phyloP scores from a whole-genome alignment of 2,797 vertebrate genomes.

The Varecia variegata region DNA sequence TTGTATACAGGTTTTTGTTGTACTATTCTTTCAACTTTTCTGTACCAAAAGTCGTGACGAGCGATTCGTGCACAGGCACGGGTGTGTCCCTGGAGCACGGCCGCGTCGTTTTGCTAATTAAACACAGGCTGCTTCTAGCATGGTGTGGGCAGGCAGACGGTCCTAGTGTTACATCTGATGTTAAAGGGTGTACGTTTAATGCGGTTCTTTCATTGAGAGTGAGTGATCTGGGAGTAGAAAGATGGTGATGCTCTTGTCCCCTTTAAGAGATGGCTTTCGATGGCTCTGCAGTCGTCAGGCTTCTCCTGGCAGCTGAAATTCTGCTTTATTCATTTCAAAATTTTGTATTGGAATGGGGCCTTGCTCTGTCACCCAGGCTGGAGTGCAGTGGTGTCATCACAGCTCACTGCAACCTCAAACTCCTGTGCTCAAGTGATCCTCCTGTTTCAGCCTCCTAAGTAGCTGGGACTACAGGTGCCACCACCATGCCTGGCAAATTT shows the following conservation, averaged over 20 bases:
- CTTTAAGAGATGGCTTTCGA: not conserved
- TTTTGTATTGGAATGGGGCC: too few relatives aligned
- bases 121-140: rapidly evolving
- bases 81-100: rapidly evolving
- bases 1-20: not conserved
- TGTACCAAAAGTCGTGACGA: not conserved
- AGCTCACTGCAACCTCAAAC: too few relatives aligned
- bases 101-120: not conserved
- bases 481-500: too few relatives aligned
- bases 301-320: too few relatives aligned
- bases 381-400: too few relatives aligned
- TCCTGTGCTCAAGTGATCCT: too few relatives aligned
- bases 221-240: not conserved
- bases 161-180: not conserved
- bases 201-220: not conserved
- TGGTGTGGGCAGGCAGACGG: rapidly evolving
- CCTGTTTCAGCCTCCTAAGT: too few relatives aligned
- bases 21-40: not conserved
- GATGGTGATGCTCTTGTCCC: not conserved
- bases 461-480: too few relatives aligned
- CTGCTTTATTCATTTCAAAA: too few relatives aligned
- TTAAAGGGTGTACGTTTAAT: not conserved
- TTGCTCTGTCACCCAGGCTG: too few relatives aligned
- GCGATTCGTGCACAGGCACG: too few relatives aligned
- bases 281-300: not conserved